phyloP scores from a whole-genome alignment of 37 sponge, comb jelly and placozoan species.

The Ephydatia muelleri region DNA sequence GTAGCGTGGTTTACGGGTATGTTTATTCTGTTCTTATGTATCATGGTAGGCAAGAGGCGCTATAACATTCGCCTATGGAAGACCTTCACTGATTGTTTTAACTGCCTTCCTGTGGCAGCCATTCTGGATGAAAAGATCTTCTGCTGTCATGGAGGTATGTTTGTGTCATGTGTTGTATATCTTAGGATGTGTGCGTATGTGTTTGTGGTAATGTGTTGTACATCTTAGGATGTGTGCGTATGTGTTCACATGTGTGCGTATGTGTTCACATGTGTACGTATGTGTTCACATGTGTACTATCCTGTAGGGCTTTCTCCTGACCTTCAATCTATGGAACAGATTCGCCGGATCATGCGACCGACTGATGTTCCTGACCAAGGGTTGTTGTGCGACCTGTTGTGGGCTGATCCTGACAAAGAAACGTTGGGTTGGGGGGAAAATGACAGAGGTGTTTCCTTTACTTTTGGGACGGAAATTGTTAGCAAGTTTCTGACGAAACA shows the following conservation, averaged over 20 bases:
- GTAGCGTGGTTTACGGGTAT: background rate
- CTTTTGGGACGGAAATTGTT: slow-evolving; percentile 97
- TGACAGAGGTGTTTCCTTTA: slow-evolving; percentile 98
- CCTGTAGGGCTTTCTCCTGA: slow-evolving; percentile 95
- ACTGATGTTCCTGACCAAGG: slow-evolving; percentile 99
- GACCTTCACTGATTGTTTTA: slow-evolving; percentile 99
- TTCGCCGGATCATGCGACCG: slow-evolving; percentile 96
- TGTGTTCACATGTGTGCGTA: background rate
- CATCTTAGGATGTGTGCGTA: too few relatives aligned
- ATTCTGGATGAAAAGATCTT: slow-evolving; percentile 99
- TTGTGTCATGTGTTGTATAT: too few relatives aligned
- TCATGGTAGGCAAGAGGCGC: slow-evolving; percentile 82
- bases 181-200: background rate
- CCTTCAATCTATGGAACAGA: slow-evolving; percentile 97
- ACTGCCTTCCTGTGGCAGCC: slow-evolving; percentile 98
- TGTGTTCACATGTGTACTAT: too few relatives aligned
- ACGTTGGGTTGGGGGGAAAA: slow-evolving; percentile 98
- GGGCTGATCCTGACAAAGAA: slow-evolving; percentile 99
- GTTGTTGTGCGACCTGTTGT: slow-evolving; percentile 96
- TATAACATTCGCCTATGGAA: slow-evolving; percentile 99
- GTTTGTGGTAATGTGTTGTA: background rate
- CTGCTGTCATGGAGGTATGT: slow-evolving; percentile 98
- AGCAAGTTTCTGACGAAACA: slow-evolving; percentile 95
- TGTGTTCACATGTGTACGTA: too few relatives aligned
- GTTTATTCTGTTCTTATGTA: background rate